phyloP scores from a whole-genome alignment of 1,140 invertebrate genomes.

The Pollicipes pollicipes region DNA sequence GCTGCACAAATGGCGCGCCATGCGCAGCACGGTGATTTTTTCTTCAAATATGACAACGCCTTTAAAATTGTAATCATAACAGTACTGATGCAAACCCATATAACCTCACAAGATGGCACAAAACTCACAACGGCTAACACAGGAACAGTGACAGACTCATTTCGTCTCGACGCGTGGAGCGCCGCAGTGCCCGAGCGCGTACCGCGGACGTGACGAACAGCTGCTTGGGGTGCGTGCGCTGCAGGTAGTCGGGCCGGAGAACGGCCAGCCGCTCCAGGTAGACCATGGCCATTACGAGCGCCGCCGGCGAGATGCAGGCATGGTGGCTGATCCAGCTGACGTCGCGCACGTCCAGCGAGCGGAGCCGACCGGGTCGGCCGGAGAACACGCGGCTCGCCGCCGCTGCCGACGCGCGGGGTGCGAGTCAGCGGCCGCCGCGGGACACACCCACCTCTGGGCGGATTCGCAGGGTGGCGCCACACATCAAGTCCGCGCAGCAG shows the following conservation, averaged over 20 bases:
- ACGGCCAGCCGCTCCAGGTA: constrained; percentile 68
- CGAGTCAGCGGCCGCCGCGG: no score
- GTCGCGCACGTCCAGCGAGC: background rate
- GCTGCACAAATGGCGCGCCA: background rate
- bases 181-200: constrained; percentile 56
- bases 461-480: no score
- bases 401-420: no score
- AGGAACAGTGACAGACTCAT: background rate
- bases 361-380: background rate
- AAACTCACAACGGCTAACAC: background rate
- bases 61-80: no score
- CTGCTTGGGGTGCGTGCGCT: constrained; percentile 61
- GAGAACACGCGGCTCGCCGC: background rate
- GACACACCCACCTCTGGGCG: no score
- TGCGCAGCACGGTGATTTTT: no score
- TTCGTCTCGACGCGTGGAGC: constrained; percentile 3
- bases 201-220: constrained; percentile 44
- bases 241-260: constrained; percentile 62
- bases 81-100: background rate
- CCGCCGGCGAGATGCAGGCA: constrained; percentile 68
- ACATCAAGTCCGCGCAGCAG: no score
- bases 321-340: constrained; percentile 18
- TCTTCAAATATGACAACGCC: no score
- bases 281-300: constrained; percentile 58
- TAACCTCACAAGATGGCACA: background rate